phyloP scores from a whole-genome alignment of 2,888 invertebrate genomes.

The Spisula subtruncata region DNA sequence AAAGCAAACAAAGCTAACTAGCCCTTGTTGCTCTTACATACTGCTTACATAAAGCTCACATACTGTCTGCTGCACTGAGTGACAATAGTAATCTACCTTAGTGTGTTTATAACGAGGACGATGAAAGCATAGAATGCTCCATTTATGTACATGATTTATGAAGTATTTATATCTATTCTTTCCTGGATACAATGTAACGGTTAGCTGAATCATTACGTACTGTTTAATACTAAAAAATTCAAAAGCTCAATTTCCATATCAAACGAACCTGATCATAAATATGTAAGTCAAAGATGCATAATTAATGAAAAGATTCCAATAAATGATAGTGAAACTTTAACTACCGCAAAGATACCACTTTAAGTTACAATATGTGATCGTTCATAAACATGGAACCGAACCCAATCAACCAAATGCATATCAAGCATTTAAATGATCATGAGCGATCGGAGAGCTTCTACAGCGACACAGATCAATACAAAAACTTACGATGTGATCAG shows the following conservation, averaged over 20 bases:
- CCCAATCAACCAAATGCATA: neutral
- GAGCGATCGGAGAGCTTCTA: neutral
- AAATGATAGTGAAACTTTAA: neutral
- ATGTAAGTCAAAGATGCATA: conserved; percentile 27
- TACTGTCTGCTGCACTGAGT: neutral
- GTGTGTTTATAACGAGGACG: no score
- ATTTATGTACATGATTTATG: neutral
- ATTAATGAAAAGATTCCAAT: conserved; percentile 26
- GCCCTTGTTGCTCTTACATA: neutral
- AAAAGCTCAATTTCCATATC: conserved; percentile 22
- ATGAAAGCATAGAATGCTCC: neutral
- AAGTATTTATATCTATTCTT: conserved; percentile 15
- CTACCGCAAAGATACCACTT: neutral
- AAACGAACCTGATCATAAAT: conserved; percentile 16
- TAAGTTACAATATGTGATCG: neutral
- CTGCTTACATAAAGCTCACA: neutral
- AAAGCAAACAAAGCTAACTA: conserved; percentile 5
- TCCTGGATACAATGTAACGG: neutral
- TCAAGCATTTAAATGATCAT: conserved; percentile 22
- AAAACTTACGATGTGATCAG: neutral
- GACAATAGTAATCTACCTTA: no score
- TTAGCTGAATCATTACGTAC: neutral
- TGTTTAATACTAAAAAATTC: neutral
- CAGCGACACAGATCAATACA: neutral
- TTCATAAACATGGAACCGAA: neutral